phyloP scores from a whole-genome alignment of 2,113 vertebrate genomes.

The Cynocephalus volans region DNA sequence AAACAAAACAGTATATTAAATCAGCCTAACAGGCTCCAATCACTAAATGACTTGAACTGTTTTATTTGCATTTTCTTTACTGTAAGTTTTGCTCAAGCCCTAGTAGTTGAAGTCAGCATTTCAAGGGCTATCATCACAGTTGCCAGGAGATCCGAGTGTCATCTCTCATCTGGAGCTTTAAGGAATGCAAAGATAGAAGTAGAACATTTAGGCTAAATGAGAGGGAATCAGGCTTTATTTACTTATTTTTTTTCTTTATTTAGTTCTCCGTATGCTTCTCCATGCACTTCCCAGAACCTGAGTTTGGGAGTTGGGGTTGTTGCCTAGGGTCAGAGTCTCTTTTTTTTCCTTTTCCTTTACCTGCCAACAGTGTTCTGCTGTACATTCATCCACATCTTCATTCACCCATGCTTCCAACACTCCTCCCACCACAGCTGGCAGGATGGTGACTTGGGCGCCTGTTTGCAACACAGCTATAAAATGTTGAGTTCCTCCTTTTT shows the following conservation, averaged over 20 bases:
- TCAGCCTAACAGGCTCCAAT: not conserved
- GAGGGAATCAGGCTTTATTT: no score
- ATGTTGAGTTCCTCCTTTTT: no score
- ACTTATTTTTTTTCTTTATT: not conserved
- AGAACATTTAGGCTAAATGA: not conserved
- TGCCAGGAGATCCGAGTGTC: no score
- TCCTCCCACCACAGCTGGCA: not conserved
- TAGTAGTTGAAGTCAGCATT: not conserved
- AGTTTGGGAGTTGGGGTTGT: rapidly evolving
- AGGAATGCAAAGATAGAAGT: not conserved
- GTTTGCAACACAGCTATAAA: not conserved
- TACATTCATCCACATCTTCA: not conserved
- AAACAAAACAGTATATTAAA: not conserved
- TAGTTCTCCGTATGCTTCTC: not conserved
- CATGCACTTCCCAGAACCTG: no score
- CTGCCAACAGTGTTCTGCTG: not conserved
- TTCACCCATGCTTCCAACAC: not conserved
- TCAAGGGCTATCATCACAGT: not conserved
- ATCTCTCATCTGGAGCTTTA: not conserved
- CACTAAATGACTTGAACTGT: not conserved
- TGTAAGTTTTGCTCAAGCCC: not conserved
- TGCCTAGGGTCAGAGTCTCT: not conserved
- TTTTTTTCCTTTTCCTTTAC: no score
- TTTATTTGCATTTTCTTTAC: not conserved
- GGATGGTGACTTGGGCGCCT: not conserved